phyloP scores from a whole-genome alignment of 2,797 vertebrate genomes.

The Eleutherodactylus coqui region DNA sequence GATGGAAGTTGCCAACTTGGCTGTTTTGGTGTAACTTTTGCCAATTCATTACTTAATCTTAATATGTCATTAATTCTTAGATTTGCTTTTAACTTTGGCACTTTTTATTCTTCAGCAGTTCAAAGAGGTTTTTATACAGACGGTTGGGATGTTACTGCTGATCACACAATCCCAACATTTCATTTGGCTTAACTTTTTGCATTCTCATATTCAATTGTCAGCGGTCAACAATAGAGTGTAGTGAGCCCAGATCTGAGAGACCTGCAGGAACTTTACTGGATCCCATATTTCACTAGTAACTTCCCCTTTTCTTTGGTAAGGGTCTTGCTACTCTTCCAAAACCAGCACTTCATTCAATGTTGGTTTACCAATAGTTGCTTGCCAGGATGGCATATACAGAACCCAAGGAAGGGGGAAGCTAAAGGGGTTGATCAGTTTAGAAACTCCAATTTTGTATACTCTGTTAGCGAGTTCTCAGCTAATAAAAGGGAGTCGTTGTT shows the following conservation, averaged over 20 bases:
- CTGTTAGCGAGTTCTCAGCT: too few relatives aligned
- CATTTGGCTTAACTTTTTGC: not conserved
- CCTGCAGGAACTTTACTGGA: not conserved
- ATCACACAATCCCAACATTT: not conserved
- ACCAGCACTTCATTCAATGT: not conserved
- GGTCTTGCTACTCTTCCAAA: not conserved
- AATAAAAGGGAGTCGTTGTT: too few relatives aligned
- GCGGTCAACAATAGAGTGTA: not conserved
- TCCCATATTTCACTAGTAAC: not conserved
- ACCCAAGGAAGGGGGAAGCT: too few relatives aligned
- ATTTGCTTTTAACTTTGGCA: conserved; percentile 14
- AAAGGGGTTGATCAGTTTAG: too few relatives aligned
- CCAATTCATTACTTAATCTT: conserved; percentile 47
- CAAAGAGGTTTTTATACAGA: not conserved
- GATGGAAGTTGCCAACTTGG: conserved; percentile 34
- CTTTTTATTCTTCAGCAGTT: not conserved
- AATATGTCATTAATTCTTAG: conserved; percentile 34
- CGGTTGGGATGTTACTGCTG: not conserved
- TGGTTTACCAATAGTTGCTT: not conserved
- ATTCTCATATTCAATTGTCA: not conserved
- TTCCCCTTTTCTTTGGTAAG: not conserved
- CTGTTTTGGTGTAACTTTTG: conserved; percentile 37
- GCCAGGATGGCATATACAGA: too few relatives aligned
- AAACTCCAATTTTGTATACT: too few relatives aligned
- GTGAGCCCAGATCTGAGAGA: not conserved